phyloP scores from a whole-genome alignment of 2,888 invertebrate genomes.

The Celastrina argiolus region DNA sequence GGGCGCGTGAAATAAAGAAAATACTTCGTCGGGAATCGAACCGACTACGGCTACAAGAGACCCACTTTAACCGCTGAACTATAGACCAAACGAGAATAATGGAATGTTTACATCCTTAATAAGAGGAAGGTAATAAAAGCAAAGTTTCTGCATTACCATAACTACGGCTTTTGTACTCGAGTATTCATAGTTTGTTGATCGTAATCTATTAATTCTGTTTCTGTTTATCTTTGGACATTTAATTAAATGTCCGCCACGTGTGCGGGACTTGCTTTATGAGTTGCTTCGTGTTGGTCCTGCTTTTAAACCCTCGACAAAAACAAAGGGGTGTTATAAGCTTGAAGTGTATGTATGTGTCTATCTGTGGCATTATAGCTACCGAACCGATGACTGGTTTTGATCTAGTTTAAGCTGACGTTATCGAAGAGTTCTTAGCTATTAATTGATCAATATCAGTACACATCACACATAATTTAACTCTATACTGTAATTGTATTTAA shows the following conservation, averaged over 20 bases:
- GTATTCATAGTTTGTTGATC: conserved; percentile 47
- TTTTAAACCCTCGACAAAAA: too few relatives aligned
- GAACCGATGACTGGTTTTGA: too few relatives aligned
- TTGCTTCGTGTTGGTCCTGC: neutral
- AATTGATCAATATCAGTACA: too few relatives aligned
- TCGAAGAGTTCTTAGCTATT: too few relatives aligned
- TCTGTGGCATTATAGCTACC: too few relatives aligned
- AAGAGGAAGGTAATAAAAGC: neutral
- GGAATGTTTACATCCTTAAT: neutral
- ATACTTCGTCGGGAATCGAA: too few relatives aligned
- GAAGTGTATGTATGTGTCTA: too few relatives aligned
- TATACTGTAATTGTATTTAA: too few relatives aligned
- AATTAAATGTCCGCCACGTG: conserved; percentile 34
- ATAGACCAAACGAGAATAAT: neutral
- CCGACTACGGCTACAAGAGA: neutral
- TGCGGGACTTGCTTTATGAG: neutral
- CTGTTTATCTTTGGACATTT: conserved; percentile 43
- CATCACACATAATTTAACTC: too few relatives aligned
- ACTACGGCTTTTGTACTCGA: conserved; percentile 34
- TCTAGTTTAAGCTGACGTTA: too few relatives aligned
- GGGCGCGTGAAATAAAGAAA: too few relatives aligned
- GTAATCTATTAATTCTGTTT: conserved; percentile 44
- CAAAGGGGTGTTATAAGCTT: too few relatives aligned
- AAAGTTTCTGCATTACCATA: conserved; percentile 36
- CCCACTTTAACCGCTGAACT: neutral